Evolutionary conservation across 2,888 invertebrate species (phyloP).

Genomic region (Myopa tessellatipennis): DNA sequence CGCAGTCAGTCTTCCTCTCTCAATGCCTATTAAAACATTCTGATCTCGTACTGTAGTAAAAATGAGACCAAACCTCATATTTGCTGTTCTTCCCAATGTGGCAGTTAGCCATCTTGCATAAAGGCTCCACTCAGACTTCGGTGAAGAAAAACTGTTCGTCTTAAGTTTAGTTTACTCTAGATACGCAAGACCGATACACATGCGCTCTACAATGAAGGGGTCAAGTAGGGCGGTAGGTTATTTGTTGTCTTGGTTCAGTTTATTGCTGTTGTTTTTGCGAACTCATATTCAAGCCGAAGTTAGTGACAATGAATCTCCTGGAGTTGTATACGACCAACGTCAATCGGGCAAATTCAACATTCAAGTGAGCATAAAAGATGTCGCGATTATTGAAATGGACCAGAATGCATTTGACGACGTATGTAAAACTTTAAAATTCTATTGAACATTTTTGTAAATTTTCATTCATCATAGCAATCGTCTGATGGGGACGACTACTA

Average conservation of each 20-base stretch:
- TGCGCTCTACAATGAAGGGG: constrained; percentile 24
- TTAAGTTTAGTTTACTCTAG: constrained; percentile 39
- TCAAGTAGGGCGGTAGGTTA: neutral
- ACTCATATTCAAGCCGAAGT: constrained; percentile 9
- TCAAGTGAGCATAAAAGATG: constrained; percentile 82
- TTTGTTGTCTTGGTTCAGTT: constrained; percentile 1
- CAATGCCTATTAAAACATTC: constrained; percentile 25
- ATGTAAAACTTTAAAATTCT: constrained; percentile 45
- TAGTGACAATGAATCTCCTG: constrained; percentile 44
- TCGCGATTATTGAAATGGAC: constrained; percentile 75
- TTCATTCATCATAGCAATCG: constrained; percentile 53
- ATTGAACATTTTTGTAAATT: neutral
- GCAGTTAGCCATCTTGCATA: constrained; percentile 6
- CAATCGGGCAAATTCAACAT: constrained; percentile 84
- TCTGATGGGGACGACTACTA: constrained; percentile 63
- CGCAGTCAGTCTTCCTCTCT: neutral
- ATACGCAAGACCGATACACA: constrained; percentile 39
- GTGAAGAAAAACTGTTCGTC: neutral
- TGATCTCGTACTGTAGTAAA: constrained; percentile 16
- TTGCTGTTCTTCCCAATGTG: neutral
- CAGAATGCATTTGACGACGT: constrained; percentile 62
- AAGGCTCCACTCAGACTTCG: neutral
- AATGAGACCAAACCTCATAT: constrained; percentile 7
- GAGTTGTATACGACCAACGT: constrained; percentile 74
- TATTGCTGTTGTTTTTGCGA: constrained; percentile 9